Evolutionary conservation across 2,797 vertebrate genomes (phyloP).

Genomic region (Micrastur ruficollis): DNA sequence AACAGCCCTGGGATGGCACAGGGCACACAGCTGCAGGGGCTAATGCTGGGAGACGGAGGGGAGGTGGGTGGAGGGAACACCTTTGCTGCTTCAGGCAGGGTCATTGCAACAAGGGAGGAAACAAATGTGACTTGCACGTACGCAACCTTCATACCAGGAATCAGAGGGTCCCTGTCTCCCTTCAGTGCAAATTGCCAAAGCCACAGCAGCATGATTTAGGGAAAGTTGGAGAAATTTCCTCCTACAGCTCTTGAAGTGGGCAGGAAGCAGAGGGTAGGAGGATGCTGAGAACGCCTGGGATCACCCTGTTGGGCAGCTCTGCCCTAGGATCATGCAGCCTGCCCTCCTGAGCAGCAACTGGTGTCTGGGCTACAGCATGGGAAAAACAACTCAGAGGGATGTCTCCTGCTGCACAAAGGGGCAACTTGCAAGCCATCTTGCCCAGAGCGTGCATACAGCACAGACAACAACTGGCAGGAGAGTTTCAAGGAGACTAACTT

Average conservation of each 20-base stretch:
- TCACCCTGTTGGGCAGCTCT: neutral
- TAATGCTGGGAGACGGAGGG: accelerated
- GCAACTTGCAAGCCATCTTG: neutral
- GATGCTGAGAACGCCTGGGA: neutral
- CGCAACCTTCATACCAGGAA: neutral
- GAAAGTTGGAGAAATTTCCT: neutral
- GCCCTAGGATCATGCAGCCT: neutral
- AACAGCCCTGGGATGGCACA: neutral
- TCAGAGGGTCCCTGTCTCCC: neutral
- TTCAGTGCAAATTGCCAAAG: neutral
- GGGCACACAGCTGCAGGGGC: neutral
- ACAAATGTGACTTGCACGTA: neutral
- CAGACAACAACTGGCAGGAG: neutral
- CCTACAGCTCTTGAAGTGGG: neutral
- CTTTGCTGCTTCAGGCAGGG: neutral
- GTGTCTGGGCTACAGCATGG: neutral
- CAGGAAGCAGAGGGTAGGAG: neutral
- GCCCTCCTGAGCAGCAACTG: neutral
- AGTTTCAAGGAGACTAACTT: neutral
- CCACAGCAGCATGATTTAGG: neutral
- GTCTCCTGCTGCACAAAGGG: neutral
- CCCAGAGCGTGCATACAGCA: neutral
- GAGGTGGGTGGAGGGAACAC: neutral
- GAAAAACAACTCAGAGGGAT: neutral
- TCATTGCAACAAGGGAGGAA: neutral